phyloP scores from a whole-genome alignment of 2,888 invertebrate species.

The Zygaena filipendulae region DNA sequence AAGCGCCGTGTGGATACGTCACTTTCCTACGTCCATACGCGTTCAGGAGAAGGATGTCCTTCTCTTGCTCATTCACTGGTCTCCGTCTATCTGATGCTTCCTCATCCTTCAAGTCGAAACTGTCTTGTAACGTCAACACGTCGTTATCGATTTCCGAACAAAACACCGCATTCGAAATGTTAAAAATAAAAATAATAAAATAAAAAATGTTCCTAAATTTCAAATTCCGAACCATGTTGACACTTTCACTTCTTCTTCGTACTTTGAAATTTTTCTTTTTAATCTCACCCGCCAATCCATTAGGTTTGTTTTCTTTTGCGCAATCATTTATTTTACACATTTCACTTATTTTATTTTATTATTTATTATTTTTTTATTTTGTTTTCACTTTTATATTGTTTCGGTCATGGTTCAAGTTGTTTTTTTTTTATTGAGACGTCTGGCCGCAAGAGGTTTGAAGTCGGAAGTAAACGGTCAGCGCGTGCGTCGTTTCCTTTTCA shows the following conservation, averaged over 20 bases:
- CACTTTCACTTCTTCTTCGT: slow-evolving; percentile 18
- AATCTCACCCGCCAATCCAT: slow-evolving; percentile 36
- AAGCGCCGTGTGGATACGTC: slow-evolving; percentile 43
- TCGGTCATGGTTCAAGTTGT: slow-evolving; percentile 17
- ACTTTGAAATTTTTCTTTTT: slow-evolving; percentile 26
- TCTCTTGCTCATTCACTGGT: slow-evolving; percentile 75
- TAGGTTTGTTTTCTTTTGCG: slow-evolving; percentile 26
- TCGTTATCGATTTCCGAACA: slow-evolving; percentile 49
- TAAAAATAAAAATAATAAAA: slow-evolving; percentile 23
- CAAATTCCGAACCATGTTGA: slow-evolving; percentile 7
- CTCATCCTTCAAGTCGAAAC: slow-evolving; percentile 42
- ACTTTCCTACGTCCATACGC: slow-evolving; percentile 75
- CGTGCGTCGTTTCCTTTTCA: slow-evolving; percentile 44
- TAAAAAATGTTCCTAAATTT: slow-evolving; percentile 34
- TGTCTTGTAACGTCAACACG: slow-evolving; percentile 53
- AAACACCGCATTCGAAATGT: slow-evolving; percentile 24
- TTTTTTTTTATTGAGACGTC: slow-evolving; percentile 31
- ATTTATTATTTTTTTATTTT: slow-evolving; percentile 16
- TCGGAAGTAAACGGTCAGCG: slow-evolving; percentile 47
- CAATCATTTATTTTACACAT: slow-evolving; percentile 25
- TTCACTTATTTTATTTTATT: slow-evolving; percentile 21
- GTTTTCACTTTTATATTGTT: slow-evolving; percentile 9
- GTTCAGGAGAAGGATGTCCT: slow-evolving; percentile 78
- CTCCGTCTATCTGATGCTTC: slow-evolving; percentile 48
- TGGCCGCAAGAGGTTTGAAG: slow-evolving; percentile 34